A percentile compares a stretch with the other conserved stretches of the same genome.
Evolutionary conservation across 2,888 invertebrate species (phyloP).

Genomic region (Lypha dubia): DNA sequence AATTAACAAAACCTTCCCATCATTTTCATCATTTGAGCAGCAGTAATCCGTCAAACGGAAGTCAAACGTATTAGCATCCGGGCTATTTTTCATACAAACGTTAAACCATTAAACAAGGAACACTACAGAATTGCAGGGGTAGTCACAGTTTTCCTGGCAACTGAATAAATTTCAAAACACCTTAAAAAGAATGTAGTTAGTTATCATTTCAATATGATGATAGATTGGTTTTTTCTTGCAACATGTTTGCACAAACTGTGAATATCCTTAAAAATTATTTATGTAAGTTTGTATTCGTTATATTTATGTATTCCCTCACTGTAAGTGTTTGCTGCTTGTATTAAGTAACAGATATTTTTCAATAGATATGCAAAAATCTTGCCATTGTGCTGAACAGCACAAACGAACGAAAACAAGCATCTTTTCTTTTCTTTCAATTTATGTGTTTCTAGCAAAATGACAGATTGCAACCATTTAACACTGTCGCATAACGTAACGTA

Average conservation of each 20-base stretch:
- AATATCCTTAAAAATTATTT: not conserved
- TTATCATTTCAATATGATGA: no score
- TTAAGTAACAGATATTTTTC: slow-evolving; percentile 62
- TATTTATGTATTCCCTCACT: not conserved
- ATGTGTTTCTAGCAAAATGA: slow-evolving; percentile 76
- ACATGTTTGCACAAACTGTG: no score
- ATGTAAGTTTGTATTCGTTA: not conserved
- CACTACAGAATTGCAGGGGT: slow-evolving; percentile 1
- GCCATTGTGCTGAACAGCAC: slow-evolving; percentile 51
- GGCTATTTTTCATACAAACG: slow-evolving; percentile 82
- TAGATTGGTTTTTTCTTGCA: no score
- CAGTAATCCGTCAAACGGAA: slow-evolving; percentile 82
- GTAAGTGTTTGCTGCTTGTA: slow-evolving; percentile 33
- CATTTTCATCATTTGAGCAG: slow-evolving; percentile 64
- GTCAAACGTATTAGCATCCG: slow-evolving; percentile 83
- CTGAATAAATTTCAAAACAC: not conserved
- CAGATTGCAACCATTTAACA: slow-evolving; percentile 82
- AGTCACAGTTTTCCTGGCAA: slow-evolving; percentile 18
- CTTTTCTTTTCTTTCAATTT: slow-evolving; percentile 54
- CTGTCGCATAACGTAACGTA: slow-evolving; percentile 78
- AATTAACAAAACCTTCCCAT: slow-evolving; percentile 61
- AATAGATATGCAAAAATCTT: slow-evolving; percentile 69
- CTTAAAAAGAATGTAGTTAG: not conserved
- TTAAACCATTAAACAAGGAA: slow-evolving; percentile 75
- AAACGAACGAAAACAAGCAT: slow-evolving; percentile 71